Evolutionary conservation across 2,888 invertebrate species (phyloP), one percentile per base, ranked within the genome.

Genomic region (Nezara viridula): DNA sequence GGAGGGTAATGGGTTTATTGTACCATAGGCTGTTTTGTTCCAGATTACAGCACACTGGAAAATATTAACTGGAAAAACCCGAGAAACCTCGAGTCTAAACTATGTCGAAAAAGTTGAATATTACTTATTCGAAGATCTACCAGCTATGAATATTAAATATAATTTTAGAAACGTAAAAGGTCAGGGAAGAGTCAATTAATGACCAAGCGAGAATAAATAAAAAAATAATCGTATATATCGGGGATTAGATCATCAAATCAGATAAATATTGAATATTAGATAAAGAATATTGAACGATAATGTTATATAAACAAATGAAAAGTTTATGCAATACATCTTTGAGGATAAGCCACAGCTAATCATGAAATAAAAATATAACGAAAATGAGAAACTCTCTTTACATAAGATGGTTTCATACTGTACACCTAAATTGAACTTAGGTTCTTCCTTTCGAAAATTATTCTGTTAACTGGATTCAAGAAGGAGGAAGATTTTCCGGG

Each of bases 41-140:
- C 37, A 73, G 66, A 21, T 66, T 73, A 73, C 66, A 21, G 66
- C 32, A 73, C 66, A 73, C 66, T 73, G 66, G 60, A 32, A 66
- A 60, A 60, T 60, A 60, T 60, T 60, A 14, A 27, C 27, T 60
- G 16, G 32, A 66, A 66, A 73, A 37, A 37, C 16, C 12, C 27
- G 52, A 60, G 60, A 60, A 60, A 60, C 60, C 16, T 27, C 27
- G 4, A 27, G 12, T 27, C 60, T 27, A 27, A 27, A 73, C 66
- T 32, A 21, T 73, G 66, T 7, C 9, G 66, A 73, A 73, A 73
- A 60, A 6, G n/a, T 19, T 9, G 1, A 73, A 37, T 37, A 73
- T 73, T 32, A 66, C 32, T 66, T 32, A 7, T 32, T 66, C 10
- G 2, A 4, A 4, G 10, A 60, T n/a, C 21, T 16, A 16, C 27